phyloP scores from a whole-genome alignment of 2,888 invertebrate genomes.

The Polydrusus cervinus region DNA sequence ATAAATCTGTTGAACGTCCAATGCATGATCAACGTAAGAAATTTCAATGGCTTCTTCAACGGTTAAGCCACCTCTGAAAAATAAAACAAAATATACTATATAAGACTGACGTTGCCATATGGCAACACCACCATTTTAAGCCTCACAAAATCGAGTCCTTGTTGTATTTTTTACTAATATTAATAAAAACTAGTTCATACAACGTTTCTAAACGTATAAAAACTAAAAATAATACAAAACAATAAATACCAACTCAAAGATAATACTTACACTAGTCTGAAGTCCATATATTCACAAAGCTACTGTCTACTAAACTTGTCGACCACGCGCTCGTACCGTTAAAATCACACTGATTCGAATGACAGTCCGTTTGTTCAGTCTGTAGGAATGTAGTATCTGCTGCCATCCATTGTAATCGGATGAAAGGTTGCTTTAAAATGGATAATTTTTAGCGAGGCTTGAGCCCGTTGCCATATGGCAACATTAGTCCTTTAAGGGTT shows the following conservation, averaged over 20 bases:
- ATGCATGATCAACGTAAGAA: background rate
- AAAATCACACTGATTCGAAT: too few relatives aligned
- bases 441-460: too few relatives aligned
- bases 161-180: background rate
- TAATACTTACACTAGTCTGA: background rate
- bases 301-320: too few relatives aligned
- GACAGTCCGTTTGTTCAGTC: too few relatives aligned
- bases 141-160: background rate
- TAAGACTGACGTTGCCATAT: background rate
- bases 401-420: too few relatives aligned
- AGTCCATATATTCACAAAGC: background rate
- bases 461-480: too few relatives aligned
- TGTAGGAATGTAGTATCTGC: too few relatives aligned
- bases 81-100: background rate
- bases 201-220: background rate
- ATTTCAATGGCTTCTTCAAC: slow-evolving; percentile 10
- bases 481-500: too few relatives aligned
- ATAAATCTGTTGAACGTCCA: slow-evolving; percentile 42
- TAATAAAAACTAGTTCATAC: background rate
- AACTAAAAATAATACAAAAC: background rate
- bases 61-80: background rate
- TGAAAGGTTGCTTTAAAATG: too few relatives aligned
- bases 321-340: too few relatives aligned
- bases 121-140: background rate
- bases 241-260: background rate